Evolutionary conservation across 2,888 invertebrate genomes (phyloP), one percentile per base, ranked within the genome.

Genomic region (Ischnura elegans): DNA sequence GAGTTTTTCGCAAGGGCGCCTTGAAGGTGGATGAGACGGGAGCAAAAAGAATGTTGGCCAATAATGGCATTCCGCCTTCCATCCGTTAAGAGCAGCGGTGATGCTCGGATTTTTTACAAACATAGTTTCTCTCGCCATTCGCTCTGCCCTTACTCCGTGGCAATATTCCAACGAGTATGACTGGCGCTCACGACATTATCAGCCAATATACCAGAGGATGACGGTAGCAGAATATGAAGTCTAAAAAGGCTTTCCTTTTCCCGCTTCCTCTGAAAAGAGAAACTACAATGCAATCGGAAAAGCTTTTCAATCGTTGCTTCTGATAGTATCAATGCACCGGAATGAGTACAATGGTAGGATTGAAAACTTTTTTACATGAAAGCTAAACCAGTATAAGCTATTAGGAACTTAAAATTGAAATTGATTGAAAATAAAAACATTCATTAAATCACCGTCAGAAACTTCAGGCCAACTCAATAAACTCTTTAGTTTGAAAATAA

Each of bases 31-130:
- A 10, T 76, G 76, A 76, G 76, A 76, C 13, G 76, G 16, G 36
- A 76, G n/a, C 29, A 76, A 76, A 76, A 76, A 76, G 76, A 76
- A 76, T 76, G 76, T 76, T 76, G 76, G 76, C 76, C 36, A 76
- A 76, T 76, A 6, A 76, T 76, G 76, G 76, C 36, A 13, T 76
- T 36, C 29, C 76, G 36, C 76, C 76, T 36, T n/a, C 36, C 10
- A 16, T 36, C 76, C 36, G 76, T 76, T 76, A 76, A 29, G 36
- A 4, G 76, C 36, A 76, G 36, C 76, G 76, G 76, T 36, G 76
- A 76, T 36, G 76, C 36, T 76, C 76, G 76, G 36, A 36, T 76
- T 76, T 76, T 25, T 36, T n/a, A n/a, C n/a, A n/a, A n/a, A n/a
- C n/a, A 76, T 76, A 76, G 76, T 76, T 76, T 25, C 36, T 10